Evolutionary conservation across 2,797 vertebrate genomes (phyloP).

Genomic region (Malurus splendens): DNA sequence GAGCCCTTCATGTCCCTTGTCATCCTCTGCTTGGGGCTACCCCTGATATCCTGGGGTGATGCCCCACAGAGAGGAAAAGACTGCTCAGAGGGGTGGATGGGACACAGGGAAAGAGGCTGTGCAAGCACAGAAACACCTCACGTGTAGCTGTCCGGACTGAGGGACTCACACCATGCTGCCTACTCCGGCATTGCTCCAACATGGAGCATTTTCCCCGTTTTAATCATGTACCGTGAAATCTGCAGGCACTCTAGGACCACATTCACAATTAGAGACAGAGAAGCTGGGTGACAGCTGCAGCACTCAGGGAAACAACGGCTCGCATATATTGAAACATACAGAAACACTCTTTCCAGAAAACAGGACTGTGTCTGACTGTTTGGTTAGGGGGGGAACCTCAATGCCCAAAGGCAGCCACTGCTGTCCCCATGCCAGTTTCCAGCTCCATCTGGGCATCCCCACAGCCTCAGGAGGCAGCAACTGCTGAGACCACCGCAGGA

Average conservation of each 20-base stretch:
- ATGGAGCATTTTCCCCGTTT: not conserved
- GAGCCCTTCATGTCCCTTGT: not conserved
- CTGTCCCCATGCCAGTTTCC: not conserved
- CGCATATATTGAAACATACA: not conserved
- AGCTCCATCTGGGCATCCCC: not conserved
- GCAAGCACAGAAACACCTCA: not conserved
- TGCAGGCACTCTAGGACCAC: not conserved
- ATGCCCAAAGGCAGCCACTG: not conserved
- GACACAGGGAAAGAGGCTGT: not conserved
- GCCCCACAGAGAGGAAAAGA: not conserved
- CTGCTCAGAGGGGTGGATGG: not conserved
- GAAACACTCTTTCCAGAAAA: not conserved
- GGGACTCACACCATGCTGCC: not conserved
- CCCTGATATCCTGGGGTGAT: not conserved
- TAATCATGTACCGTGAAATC: not conserved
- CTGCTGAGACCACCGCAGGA: not conserved
- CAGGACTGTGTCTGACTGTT: not conserved
- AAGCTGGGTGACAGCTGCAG: slow-evolving; percentile 11
- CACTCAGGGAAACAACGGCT: not conserved
- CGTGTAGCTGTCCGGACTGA: not conserved
- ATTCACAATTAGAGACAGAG: not conserved
- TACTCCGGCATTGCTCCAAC: not conserved
- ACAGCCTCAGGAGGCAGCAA: not conserved
- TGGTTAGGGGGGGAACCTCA: not conserved
- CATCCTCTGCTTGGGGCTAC: fast-evolving